phyloP scores from a whole-genome alignment of 2,113 vertebrate species.

The Ophiodon elongatus region DNA sequence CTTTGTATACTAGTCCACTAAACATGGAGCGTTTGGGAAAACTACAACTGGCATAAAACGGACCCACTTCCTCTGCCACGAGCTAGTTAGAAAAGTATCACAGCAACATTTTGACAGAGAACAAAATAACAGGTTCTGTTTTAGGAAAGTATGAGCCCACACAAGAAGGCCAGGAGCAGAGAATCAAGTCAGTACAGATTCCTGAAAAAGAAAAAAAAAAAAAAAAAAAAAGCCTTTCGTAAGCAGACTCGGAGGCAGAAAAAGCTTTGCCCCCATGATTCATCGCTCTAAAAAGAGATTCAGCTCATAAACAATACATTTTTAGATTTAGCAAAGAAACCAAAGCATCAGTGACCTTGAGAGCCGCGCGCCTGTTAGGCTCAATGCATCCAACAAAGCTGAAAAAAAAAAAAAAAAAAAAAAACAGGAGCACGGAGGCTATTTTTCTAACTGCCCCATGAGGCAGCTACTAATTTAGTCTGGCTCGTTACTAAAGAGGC shows the following conservation, averaged over 20 bases:
- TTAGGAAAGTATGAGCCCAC: neutral
- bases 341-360: slow-evolving; percentile 32
- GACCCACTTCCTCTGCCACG: neutral
- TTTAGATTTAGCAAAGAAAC: slow-evolving; percentile 36
- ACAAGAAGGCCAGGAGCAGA: neutral
- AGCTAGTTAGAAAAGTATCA: neutral
- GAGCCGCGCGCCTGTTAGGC: neutral
- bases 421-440: neutral
- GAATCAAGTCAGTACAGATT: neutral
- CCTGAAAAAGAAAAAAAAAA: no score
- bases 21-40: neutral
- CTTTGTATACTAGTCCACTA: slow-evolving; percentile 18
- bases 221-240: neutral
- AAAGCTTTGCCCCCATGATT: neutral
- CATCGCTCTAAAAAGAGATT: neutral
- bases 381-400: slow-evolving; percentile 3
- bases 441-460: slow-evolving; percentile 29
- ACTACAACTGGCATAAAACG: neutral
- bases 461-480: slow-evolving; percentile 43
- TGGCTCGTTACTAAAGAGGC: slow-evolving; percentile 36
- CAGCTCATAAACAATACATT: slow-evolving; percentile 23
- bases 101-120: neutral
- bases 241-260: neutral
- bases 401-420: slow-evolving; percentile 19
- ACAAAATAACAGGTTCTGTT: slow-evolving; percentile 4